Percentiles rank a stretch among this genome's conserved stretches.
phyloP scores from a whole-genome alignment of 2,888 invertebrate species.

The Drosophila tanythrix region DNA sequence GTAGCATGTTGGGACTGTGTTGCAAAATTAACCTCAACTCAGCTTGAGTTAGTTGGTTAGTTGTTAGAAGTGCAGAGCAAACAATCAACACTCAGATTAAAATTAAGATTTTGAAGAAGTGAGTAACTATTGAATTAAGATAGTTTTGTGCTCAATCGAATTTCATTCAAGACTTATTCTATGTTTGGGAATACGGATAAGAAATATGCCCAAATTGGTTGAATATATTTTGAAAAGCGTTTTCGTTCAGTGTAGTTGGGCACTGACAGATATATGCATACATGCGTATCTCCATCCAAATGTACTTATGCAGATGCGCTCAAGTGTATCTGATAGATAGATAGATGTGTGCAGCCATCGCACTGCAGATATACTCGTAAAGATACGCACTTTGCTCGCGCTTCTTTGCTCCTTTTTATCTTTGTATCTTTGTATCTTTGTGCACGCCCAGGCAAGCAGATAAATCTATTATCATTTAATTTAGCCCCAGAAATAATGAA shows the following conservation, averaged over 20 bases:
- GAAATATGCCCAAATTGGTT: background rate
- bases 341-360: slow-evolving; percentile 5
- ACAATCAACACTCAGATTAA: background rate
- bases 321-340: slow-evolving; percentile 8
- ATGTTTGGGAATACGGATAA: background rate
- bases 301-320: background rate
- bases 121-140: background rate
- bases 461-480: slow-evolving; percentile 79
- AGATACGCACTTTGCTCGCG: slow-evolving; percentile 16
- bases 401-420: background rate
- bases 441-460: slow-evolving; percentile 55
- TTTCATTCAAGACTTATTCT: background rate
- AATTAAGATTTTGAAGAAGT: background rate
- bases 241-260: background rate
- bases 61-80: no score
- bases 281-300: background rate
- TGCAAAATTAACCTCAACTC: background rate
- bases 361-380: slow-evolving; percentile 5
- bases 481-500: slow-evolving; percentile 74
- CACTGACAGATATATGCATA: background rate
- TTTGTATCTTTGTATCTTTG: slow-evolving; percentile 25
- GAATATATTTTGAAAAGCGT: background rate
- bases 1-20: background rate
- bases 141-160: background rate
- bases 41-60: background rate